Conservation (phyloP, 2,888 invertebrate genomes). For the Timandra comae region DNA sequence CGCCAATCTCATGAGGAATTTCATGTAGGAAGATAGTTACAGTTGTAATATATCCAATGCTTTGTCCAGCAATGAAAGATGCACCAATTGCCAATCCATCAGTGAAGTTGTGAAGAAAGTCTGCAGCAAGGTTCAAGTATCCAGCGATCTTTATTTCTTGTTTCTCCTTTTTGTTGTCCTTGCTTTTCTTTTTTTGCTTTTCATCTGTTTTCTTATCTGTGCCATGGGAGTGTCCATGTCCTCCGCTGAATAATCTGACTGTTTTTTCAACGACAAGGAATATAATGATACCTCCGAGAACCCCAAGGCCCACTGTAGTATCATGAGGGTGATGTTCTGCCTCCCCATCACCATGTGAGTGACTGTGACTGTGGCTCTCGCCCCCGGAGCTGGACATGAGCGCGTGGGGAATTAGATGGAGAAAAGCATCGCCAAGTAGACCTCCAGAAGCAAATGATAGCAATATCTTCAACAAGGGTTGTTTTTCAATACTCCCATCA, state of each 20-base stretch:
- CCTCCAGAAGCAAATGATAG: constrained; percentile 97
- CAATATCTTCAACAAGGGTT: constrained; percentile 91
- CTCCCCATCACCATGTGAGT: constrained; percentile 68
- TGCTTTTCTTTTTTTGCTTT: constrained; percentile 51
- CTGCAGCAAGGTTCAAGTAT: constrained; percentile 97
- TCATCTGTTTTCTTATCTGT: constrained; percentile 59
- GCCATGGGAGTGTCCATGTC: constrained; percentile 85
- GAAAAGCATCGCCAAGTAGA: constrained; percentile 97
- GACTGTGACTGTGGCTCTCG: constrained; percentile 74
- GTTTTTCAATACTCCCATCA: constrained; percentile 88
- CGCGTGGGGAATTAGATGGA: constrained; percentile 99
- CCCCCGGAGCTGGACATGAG: constrained; percentile 51
- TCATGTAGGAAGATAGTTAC: constrained; percentile 97
- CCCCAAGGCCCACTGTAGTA: constrained; percentile 95
- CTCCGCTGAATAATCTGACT: constrained; percentile 90
- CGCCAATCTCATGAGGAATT: constrained; percentile 99
- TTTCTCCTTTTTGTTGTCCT: constrained; percentile 62
- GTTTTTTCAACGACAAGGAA: constrained; percentile 96
- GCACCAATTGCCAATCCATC: constrained; percentile 99
- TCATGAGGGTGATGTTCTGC: constrained; percentile 80
- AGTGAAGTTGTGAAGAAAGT: constrained; percentile 99
- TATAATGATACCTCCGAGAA: constrained; percentile 93
- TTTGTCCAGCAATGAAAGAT: constrained; percentile 94
- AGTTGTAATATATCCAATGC: constrained; percentile 92
- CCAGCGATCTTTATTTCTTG: constrained; percentile 78